Evolutionary conservation across 2,888 invertebrate species (phyloP).

Genomic region (Coleophora deauratella): DNA sequence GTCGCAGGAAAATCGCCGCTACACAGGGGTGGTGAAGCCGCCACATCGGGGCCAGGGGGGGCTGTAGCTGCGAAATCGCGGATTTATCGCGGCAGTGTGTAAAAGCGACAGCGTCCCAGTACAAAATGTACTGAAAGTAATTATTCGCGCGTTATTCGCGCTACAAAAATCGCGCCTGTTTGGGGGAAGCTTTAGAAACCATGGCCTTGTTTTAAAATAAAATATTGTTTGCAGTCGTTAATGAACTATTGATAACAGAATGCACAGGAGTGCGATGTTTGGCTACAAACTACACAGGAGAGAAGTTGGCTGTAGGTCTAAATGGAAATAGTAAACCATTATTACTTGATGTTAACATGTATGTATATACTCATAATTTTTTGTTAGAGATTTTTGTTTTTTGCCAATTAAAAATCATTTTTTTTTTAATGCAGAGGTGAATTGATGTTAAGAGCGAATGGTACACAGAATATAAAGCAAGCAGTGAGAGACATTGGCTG

Average conservation of each 20-base stretch:
- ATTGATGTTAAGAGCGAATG: constrained; percentile 26
- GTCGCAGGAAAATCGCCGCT: too few relatives aligned
- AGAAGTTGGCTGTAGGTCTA: constrained; percentile 49
- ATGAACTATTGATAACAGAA: constrained; percentile 24
- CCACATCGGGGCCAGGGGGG: too few relatives aligned
- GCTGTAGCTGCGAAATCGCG: too few relatives aligned
- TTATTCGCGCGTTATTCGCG: too few relatives aligned
- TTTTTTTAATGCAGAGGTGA: constrained; percentile 29
- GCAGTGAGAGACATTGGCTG: constrained; percentile 49
- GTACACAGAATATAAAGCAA: constrained; percentile 26
- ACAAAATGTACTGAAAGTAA: too few relatives aligned
- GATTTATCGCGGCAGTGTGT: too few relatives aligned
- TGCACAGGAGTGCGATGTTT: constrained; percentile 42
- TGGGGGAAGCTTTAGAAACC: neutral
- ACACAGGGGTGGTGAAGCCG: too few relatives aligned
- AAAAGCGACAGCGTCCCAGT: too few relatives aligned
- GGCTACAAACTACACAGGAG: constrained; percentile 26
- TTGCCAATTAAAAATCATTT: neutral
- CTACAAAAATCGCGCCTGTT: too few relatives aligned
- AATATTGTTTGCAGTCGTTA: constrained; percentile 21
- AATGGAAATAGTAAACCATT: constrained; percentile 51
- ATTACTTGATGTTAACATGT: constrained; percentile 51
- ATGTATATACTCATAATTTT: constrained; percentile 31
- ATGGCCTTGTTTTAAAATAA: neutral
- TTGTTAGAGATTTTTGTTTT: constrained; percentile 3